phyloP scores from a whole-genome alignment of 2,797 vertebrate genomes.

The Darevskia nairensis region DNA sequence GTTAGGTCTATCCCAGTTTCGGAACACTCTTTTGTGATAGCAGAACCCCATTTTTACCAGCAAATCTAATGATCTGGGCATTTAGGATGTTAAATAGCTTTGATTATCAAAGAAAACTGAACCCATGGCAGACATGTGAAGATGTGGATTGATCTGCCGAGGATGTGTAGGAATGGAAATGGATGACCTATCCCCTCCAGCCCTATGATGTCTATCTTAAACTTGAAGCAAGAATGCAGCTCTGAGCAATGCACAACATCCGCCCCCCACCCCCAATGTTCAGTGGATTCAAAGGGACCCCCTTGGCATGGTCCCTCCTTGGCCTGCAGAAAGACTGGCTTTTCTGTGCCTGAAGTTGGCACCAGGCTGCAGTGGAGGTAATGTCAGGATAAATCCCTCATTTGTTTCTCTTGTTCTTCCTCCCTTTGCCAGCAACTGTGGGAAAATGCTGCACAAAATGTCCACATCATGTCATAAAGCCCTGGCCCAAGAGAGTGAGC shows the following conservation, averaged over 20 bases:
- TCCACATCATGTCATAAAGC: slow-evolving; percentile 23
- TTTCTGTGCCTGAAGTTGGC: neutral
- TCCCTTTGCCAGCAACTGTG: slow-evolving; percentile 12
- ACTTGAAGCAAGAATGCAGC: neutral
- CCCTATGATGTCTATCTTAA: neutral
- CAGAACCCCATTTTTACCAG: neutral
- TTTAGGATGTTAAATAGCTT: neutral
- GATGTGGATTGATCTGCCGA: neutral
- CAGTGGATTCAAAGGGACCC: neutral
- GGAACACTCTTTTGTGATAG: neutral
- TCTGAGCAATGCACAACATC: neutral
- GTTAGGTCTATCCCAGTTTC: too few relatives aligned
- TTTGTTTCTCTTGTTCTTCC: neutral
- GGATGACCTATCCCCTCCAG: neutral
- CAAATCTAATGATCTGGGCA: neutral
- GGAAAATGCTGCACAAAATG: slow-evolving; percentile 9
- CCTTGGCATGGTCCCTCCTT: neutral
- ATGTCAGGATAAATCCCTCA: slow-evolving; percentile 20
- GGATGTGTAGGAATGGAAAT: neutral
- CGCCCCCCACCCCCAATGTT: too few relatives aligned
- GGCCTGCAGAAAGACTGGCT: neutral
- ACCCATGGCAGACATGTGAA: neutral
- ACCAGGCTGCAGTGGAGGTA: slow-evolving; percentile 1
- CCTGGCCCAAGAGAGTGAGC: neutral
- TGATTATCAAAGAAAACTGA: neutral